Conservation (phyloP, 2,113 vertebrate species). For the Melanerpes aurifrons region DNA sequence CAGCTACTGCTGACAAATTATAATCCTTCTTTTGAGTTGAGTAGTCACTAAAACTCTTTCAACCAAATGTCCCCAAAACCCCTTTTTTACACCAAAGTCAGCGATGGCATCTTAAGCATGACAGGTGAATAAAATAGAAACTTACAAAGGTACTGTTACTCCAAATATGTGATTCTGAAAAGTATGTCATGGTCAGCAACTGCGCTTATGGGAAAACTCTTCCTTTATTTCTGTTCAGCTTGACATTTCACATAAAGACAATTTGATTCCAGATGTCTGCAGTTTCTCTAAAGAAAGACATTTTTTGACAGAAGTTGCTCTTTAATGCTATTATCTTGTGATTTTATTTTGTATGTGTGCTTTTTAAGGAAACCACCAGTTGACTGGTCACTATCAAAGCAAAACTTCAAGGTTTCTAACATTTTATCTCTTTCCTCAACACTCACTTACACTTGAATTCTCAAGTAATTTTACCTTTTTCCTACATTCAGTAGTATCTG, state of each 20-base stretch:
- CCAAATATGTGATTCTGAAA: background rate
- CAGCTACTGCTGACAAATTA: too few species aligned
- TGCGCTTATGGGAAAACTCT: background rate
- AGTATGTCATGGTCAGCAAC: background rate
- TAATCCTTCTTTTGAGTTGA: too few species aligned
- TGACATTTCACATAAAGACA: background rate
- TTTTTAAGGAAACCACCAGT: background rate
- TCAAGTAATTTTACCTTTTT: conserved; percentile 1
- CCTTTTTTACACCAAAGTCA: background rate
- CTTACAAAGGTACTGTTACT: background rate
- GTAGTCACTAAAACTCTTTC: too few species aligned
- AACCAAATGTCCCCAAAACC: too few species aligned
- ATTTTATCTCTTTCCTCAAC: background rate
- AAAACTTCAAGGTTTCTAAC: background rate
- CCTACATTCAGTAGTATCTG: background rate
- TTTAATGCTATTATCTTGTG: background rate
- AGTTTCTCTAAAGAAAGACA: background rate
- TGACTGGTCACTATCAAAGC: background rate
- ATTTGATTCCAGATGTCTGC: background rate
- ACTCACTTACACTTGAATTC: background rate
- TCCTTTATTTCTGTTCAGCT: background rate
- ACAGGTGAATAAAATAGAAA: background rate
- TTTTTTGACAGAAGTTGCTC: background rate
- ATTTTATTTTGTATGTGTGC: background rate
- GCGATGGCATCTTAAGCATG: background rate